Evolutionary conservation across 2,888 invertebrate genomes (phyloP).

Genomic region (Heliconius ethilla): DNA sequence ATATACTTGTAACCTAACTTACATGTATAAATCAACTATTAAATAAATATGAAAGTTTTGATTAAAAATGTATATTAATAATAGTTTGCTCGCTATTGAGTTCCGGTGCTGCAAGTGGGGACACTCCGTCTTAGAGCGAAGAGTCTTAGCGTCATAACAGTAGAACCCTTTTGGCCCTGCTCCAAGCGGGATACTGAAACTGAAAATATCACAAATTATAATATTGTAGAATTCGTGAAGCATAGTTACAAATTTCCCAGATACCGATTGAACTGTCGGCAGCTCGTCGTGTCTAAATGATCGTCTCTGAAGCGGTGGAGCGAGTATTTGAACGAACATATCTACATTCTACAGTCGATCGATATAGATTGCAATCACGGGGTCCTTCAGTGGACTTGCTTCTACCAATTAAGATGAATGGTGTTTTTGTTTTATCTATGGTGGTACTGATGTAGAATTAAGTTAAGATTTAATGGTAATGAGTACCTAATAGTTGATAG

Average conservation of each 20-base stretch:
- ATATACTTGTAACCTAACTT: not conserved
- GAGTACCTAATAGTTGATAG: no score
- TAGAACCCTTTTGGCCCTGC: no score
- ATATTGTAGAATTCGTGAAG: not conserved
- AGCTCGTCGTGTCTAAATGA: slow-evolving; percentile 9
- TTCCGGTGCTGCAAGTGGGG: no score
- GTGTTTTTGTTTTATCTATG: not conserved
- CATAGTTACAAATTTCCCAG: not conserved
- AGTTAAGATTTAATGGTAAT: no score
- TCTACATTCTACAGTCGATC: slow-evolving; percentile 19
- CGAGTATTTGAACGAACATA: slow-evolving; percentile 20
- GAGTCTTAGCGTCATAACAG: no score
- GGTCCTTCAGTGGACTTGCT: not conserved
- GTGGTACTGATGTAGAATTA: not conserved
- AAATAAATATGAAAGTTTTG: not conserved
- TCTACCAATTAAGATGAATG: slow-evolving; percentile 1
- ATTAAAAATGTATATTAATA: not conserved
- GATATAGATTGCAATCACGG: slow-evolving; percentile 25
- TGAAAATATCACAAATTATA: not conserved
- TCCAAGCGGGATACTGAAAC: no score
- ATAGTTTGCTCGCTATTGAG: no score
- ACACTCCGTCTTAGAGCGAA: no score
- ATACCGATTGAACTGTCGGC: slow-evolving; percentile 11
- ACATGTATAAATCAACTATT: not conserved
- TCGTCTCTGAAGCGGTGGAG: slow-evolving; percentile 12